Conservation (phyloP, 2,888 invertebrate species). For the Lacanobia oleracea region DNA sequence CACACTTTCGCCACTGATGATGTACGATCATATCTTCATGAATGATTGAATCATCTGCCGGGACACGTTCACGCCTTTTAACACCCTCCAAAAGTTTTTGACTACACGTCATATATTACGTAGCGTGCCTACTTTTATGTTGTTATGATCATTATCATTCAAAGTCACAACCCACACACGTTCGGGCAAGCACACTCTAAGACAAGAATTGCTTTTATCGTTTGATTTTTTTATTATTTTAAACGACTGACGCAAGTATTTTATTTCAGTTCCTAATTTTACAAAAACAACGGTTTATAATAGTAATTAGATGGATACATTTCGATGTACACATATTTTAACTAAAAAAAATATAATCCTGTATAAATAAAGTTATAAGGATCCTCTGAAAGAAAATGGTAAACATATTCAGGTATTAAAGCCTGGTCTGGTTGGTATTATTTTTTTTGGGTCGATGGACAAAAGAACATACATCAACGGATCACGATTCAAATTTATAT, state of each 20-base stretch:
- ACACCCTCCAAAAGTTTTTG: conserved; percentile 89
- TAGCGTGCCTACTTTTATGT: conserved; percentile 87
- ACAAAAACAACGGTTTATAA: conserved; percentile 7
- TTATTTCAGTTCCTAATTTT: conserved; percentile 21
- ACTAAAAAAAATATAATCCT: conserved; percentile 53
- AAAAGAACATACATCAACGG: conserved; percentile 85
- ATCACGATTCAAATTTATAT: conserved; percentile 87
- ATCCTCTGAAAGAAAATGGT: conserved; percentile 79
- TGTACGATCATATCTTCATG: conserved; percentile 88
- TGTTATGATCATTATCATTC: conserved; percentile 89
- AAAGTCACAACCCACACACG: conserved; percentile 86
- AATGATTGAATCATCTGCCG: conserved; percentile 89
- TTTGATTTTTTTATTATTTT: conserved; percentile 70
- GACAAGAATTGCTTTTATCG: conserved; percentile 69
- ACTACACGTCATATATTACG: conserved; percentile 88
- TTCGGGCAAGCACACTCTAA: conserved; percentile 70
- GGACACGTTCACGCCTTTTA: conserved; percentile 89
- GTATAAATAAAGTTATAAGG: conserved; percentile 61
- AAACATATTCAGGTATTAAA: conserved; percentile 86
- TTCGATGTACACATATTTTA: conserved; percentile 27
- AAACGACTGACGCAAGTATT: conserved; percentile 54
- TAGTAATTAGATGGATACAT: conserved; percentile 42
- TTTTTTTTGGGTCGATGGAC: conserved; percentile 76
- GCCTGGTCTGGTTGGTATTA: conserved; percentile 75
- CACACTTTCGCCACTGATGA: conserved; percentile 88